Percentiles rank a stretch among this genome's conserved stretches.
Conservation (phyloP, 1,140 invertebrate species). For the Proales similis region DNA sequence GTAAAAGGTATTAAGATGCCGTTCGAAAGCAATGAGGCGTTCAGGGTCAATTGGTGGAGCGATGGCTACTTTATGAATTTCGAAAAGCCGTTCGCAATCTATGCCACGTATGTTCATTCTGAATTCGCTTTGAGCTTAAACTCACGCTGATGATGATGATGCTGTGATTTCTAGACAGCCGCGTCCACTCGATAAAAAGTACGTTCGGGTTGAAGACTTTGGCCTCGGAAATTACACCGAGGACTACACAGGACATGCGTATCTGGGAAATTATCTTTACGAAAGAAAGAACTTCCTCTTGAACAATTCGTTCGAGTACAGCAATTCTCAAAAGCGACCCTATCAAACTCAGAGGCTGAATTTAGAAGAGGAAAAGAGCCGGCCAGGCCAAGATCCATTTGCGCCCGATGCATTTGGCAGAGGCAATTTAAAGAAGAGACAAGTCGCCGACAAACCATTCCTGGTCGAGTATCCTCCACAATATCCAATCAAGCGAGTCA, state of each 20-base stretch:
- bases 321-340: neutral
- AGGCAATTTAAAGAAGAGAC: too few species aligned
- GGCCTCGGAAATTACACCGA: constrained; percentile 26
- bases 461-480: too few species aligned
- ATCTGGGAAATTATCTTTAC: constrained; percentile 4
- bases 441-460: too few species aligned
- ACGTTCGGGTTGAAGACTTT: constrained; percentile 17
- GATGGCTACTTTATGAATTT: constrained; percentile 35
- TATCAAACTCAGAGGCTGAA: constrained; percentile 4
- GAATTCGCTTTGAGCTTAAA: neutral
- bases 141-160: neutral
- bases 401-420: too few species aligned
- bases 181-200: constrained; percentile 24
- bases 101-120: constrained; percentile 14
- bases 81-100: constrained; percentile 33
- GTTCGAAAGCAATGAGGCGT: constrained; percentile 36
- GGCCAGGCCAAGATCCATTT: too few species aligned
- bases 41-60: constrained; percentile 32
- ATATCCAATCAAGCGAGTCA: too few species aligned
- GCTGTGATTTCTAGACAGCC: constrained; percentile 12
- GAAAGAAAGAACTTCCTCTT: constrained; percentile 21
- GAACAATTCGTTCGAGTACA: constrained; percentile 27
- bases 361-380: too few species aligned
- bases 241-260: constrained; percentile 34
- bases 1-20: constrained; percentile 14